phyloP scores from a whole-genome alignment of 2,888 invertebrate species.

The Conops quadrifasciatus region DNA sequence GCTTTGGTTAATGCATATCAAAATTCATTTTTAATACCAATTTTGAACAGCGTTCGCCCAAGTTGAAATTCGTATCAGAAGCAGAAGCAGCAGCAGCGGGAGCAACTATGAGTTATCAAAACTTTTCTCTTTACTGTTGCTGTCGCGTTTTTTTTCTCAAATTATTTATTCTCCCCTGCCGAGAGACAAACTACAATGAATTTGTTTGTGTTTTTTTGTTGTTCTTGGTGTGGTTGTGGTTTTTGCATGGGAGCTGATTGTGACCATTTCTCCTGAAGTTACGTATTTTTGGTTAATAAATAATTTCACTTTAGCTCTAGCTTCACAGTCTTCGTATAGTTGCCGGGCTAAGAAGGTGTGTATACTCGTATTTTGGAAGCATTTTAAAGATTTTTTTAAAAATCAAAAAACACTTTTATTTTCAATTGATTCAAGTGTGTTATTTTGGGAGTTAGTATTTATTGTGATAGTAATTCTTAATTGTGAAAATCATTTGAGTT shows the following conservation, averaged over 20 bases:
- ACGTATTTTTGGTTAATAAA: constrained; percentile 13
- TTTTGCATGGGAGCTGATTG: background rate
- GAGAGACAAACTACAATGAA: background rate
- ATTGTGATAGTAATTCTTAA: background rate
- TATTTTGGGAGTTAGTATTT: too few relatives aligned
- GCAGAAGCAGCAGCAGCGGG: too few relatives aligned
- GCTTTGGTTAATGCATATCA: background rate
- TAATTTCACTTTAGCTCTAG: constrained; percentile 8
- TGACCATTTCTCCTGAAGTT: background rate
- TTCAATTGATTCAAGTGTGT: background rate
- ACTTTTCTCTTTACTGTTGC: background rate
- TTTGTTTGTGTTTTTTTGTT: background rate
- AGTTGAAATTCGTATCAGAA: background rate
- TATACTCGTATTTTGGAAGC: background rate
- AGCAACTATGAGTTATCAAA: too few relatives aligned
- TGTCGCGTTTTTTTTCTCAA: background rate
- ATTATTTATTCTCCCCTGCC: background rate
- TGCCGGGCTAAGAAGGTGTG: constrained; percentile 32
- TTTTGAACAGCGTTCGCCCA: too few relatives aligned
- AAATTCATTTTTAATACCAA: background rate
- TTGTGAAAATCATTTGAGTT: background rate
- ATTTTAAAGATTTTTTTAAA: background rate
- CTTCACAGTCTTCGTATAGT: constrained; percentile 28
- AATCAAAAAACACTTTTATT: background rate
- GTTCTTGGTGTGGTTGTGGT: background rate